Conservation (phyloP, 1,140 invertebrate genomes). For the Lasaia peninsularis region DNA sequence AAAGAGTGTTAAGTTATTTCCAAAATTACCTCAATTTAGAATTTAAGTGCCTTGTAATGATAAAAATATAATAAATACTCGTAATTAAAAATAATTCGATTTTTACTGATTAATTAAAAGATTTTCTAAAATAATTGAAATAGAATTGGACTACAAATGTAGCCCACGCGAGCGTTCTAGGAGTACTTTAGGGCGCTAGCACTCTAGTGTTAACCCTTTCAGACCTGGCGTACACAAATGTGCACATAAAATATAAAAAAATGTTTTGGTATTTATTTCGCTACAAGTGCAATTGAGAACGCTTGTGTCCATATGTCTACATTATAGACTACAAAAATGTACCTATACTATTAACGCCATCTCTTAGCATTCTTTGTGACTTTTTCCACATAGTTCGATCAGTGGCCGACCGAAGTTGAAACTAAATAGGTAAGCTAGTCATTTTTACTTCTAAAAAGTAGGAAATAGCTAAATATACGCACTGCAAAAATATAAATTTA, state of each 20-base stretch:
- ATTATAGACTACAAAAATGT: slow-evolving; percentile 31
- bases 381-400: slow-evolving; percentile 29
- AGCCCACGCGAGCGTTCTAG: too few species aligned
- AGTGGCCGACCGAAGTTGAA: slow-evolving; percentile 31
- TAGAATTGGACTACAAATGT: too few species aligned
- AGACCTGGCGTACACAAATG: slow-evolving; percentile 30
- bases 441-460: slow-evolving; percentile 38
- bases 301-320: slow-evolving; percentile 30
- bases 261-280: slow-evolving; percentile 29
- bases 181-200: too few species aligned
- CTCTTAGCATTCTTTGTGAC: slow-evolving; percentile 28
- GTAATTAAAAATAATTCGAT: too few species aligned
- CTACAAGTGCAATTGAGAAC: slow-evolving; percentile 30
- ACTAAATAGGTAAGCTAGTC: slow-evolving; percentile 29
- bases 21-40: too few species aligned
- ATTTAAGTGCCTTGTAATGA: too few species aligned
- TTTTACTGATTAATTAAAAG: too few species aligned
- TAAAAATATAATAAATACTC: too few species aligned
- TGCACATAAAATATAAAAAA: slow-evolving; percentile 29
- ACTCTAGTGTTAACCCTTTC: slow-evolving; percentile 20
- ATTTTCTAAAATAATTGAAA: too few species aligned
- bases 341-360: slow-evolving; percentile 32
- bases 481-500: slow-evolving; percentile 29
- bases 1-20: too few species aligned
- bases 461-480: slow-evolving; percentile 30